These are phyloP conservation scores for Trachelus tabidus DNA, from an alignment of 2,888 invertebrate genomes.

Conservation along the genomic window DNA sequence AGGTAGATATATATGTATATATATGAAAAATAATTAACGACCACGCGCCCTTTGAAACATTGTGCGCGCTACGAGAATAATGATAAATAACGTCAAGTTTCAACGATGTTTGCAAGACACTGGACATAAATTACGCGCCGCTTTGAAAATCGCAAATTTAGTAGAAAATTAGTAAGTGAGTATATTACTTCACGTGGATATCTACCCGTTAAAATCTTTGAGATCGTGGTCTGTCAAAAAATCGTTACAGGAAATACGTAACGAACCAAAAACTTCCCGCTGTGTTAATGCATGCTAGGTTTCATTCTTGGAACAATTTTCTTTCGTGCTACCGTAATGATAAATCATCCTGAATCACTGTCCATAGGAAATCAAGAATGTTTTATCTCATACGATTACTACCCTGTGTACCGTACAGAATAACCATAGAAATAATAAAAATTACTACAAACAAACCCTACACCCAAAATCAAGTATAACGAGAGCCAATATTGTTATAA, in stretches of 20 bases:
- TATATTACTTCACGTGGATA: neutral
- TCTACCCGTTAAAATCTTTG: neutral
- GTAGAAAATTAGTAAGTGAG: neutral
- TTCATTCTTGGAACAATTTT: neutral
- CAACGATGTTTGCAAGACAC: neutral
- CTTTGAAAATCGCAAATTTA: neutral
- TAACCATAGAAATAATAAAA: neutral
- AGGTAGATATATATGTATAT: neutral
- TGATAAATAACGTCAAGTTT: neutral
- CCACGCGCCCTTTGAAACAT: neutral
- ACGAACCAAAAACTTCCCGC: neutral
- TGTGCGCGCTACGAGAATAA: neutral
- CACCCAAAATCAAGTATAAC: too few species aligned
- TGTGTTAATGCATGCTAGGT: neutral
- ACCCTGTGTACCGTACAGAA: neutral
- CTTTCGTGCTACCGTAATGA: neutral
- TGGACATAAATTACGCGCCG: neutral
- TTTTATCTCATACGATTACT: neutral
- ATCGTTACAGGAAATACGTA: neutral
- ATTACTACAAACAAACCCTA: neutral
- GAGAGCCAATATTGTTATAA: neutral
- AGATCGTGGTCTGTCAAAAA: neutral
- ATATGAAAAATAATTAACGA: neutral
- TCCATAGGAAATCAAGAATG: neutral
- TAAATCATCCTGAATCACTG: neutral